These are phyloP conservation scores for Eira barbara DNA, from an alignment of 2,113 vertebrate species.

Conservation along the genomic window DNA sequence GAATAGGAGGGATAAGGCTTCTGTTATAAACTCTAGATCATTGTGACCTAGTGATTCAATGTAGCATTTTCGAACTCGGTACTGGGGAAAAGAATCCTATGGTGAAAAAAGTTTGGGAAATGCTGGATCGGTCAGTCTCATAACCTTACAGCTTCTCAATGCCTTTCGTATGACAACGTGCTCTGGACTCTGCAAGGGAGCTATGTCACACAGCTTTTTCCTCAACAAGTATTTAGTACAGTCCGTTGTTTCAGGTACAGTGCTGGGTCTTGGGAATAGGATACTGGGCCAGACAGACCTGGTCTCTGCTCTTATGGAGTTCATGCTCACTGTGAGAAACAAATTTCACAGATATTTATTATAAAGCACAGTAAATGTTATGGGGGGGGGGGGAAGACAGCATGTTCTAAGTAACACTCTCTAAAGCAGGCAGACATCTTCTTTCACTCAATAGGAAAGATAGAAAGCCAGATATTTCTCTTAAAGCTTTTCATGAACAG, in stretches of 20 bases:
- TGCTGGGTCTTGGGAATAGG: neutral
- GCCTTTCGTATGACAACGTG: neutral
- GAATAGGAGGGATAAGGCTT: neutral
- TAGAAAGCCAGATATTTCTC: neutral
- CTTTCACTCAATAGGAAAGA: neutral
- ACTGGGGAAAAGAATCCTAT: neutral
- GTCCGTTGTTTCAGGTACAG: neutral
- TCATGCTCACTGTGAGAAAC: neutral
- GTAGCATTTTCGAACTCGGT: neutral
- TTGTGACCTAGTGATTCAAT: neutral
- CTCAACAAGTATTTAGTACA: neutral
- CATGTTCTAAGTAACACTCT: neutral
- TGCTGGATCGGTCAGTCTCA: neutral
- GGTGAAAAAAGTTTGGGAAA: neutral
- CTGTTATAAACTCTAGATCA: neutral
- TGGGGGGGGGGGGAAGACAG: neutral
- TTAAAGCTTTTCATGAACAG: neutral
- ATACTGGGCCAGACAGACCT: neutral
- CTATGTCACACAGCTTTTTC: neutral
- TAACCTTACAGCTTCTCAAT: neutral
- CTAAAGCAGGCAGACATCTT: neutral
- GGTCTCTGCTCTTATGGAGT: neutral
- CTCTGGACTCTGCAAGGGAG: neutral
- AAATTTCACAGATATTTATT: neutral
- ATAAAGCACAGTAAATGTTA: neutral